Evolutionary conservation across 2,113 vertebrate species (phyloP).

Genomic region (Lonchura striata): DNA sequence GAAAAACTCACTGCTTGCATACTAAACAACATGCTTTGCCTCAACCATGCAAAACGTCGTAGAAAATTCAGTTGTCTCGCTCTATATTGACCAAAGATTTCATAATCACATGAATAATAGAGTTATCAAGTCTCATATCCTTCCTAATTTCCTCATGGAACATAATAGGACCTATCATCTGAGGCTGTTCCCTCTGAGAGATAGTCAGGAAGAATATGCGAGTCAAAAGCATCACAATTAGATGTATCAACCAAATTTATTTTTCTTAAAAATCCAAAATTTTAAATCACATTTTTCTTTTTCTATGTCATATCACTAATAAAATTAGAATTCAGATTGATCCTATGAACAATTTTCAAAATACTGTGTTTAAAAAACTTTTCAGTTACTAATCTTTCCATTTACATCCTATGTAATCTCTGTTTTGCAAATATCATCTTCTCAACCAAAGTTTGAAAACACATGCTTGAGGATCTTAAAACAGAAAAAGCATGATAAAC

Average conservation of each 20-base stretch:
- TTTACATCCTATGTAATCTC: background rate
- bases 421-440: background rate
- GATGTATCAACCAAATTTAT: accelerated
- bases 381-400: background rate
- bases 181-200: background rate
- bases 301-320: background rate
- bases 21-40: background rate
- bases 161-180: background rate
- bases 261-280: background rate
- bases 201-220: background rate
- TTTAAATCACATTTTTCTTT: background rate
- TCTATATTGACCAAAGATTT: background rate
- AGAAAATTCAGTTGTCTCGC: background rate
- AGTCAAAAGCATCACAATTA: background rate
- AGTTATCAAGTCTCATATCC: background rate
- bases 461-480: background rate
- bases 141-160: background rate
- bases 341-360: background rate
- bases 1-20: background rate
- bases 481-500: background rate
- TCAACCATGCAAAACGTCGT: background rate
- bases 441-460: background rate
- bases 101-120: background rate
- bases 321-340: background rate
- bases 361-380: background rate